These are phyloP conservation scores for Pegoplata infirma DNA, from an alignment of 2,888 invertebrate species.

Conservation along the genomic window DNA sequence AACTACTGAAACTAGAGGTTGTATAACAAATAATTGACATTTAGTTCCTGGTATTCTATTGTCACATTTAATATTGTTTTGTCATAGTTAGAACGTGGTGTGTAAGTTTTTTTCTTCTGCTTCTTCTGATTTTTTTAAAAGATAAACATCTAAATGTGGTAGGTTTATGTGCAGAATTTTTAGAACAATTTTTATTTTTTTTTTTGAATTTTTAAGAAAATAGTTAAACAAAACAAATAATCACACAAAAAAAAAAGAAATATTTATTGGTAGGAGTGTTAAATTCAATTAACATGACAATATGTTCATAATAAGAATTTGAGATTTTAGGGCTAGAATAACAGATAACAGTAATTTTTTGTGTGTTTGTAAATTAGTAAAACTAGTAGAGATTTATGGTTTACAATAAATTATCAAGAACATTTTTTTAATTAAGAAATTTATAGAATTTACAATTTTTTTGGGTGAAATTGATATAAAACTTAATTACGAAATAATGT, in stretches of 20 bases:
- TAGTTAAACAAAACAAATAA: not conserved
- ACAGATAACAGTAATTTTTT: too few species aligned
- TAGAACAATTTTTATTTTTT: not conserved
- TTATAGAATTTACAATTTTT: too few species aligned
- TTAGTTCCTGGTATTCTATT: constrained; percentile 63
- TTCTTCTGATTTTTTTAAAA: constrained; percentile 8
- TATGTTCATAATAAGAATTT: constrained; percentile 69
- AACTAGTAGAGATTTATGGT: too few species aligned
- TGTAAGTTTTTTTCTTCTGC: constrained; percentile 1
- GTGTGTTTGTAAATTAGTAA: too few species aligned
- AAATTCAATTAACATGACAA: constrained; percentile 68
- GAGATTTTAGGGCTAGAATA: constrained; percentile 6
- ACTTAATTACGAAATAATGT: too few species aligned
- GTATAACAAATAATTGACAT: constrained; percentile 63
- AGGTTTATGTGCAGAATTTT: constrained; percentile 52
- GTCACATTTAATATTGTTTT: constrained; percentile 41
- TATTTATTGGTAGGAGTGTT: constrained; percentile 65
- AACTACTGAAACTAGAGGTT: constrained; percentile 24
- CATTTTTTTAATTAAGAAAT: too few species aligned
- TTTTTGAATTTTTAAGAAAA: too few species aligned
- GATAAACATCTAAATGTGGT: constrained; percentile 57
- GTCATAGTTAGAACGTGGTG: constrained; percentile 51
- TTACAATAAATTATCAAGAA: too few species aligned
- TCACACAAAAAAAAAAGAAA: not conserved
- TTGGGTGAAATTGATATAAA: too few species aligned